These are phyloP conservation scores for Dromaius novaehollandiae DNA, from an alignment of 2,113 vertebrate species.

Conservation along the genomic window DNA sequence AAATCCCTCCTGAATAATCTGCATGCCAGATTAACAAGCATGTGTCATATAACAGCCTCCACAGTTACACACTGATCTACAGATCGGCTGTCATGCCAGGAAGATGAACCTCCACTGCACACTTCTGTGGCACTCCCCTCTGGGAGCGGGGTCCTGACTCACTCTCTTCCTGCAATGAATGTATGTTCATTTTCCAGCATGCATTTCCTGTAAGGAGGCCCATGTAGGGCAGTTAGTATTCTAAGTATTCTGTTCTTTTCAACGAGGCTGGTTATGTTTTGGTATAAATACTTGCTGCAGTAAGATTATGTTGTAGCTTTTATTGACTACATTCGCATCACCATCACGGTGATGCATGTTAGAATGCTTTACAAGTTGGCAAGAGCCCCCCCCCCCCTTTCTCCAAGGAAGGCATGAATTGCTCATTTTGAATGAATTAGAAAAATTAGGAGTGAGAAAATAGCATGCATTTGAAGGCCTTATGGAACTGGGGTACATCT, in stretches of 20 bases:
- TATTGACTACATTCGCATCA: neutral
- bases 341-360: neutral
- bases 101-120: neutral
- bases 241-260: neutral
- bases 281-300: neutral
- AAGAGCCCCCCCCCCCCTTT: too few species aligned
- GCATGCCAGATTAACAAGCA: neutral
- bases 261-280: neutral
- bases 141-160: neutral
- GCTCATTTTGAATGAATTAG: neutral
- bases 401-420: neutral
- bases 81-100: neutral
- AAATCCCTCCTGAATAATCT: neutral
- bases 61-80: accelerated
- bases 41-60: accelerated
- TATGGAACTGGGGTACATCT: neutral
- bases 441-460: neutral
- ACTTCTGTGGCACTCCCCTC: neutral
- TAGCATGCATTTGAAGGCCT: neutral
- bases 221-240: neutral
- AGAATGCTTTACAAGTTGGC: neutral
- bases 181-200: neutral
- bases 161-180: neutral
- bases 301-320: neutral
- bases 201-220: neutral